Evolutionary conservation across 2,888 invertebrate species (phyloP).

Genomic region (Macrosiphum euphorbiae): DNA sequence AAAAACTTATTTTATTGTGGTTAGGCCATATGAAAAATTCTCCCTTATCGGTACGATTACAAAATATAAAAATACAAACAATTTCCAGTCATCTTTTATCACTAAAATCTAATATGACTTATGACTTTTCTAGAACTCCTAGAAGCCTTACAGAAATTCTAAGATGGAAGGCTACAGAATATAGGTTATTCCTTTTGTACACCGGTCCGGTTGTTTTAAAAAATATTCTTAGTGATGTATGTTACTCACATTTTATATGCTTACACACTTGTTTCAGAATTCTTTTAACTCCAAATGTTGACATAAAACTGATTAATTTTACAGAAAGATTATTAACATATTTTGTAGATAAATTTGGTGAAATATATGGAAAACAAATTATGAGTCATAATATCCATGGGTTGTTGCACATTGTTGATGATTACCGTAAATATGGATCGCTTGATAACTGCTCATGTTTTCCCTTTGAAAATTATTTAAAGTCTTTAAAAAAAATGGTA

Average conservation of each 20-base stretch:
- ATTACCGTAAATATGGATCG: neutral
- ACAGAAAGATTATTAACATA: neutral
- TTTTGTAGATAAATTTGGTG: neutral
- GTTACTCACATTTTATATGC: too few relatives aligned
- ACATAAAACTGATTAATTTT: neutral
- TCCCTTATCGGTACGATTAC: neutral
- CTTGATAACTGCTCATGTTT: neutral
- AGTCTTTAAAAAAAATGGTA: neutral
- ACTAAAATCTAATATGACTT: neutral
- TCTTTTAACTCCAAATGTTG: too few relatives aligned
- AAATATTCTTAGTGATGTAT: too few relatives aligned
- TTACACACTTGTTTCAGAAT: too few relatives aligned
- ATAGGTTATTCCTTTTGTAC: neutral
- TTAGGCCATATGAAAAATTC: neutral
- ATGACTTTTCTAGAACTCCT: neutral
- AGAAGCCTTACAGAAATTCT: neutral
- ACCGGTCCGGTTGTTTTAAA: too few relatives aligned
- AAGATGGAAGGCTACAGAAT: constrained; percentile 8
- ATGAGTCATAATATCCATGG: neutral
- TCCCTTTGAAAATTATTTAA: neutral
- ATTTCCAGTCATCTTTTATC: neutral
- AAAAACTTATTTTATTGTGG: constrained; percentile 14
- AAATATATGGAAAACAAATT: neutral
- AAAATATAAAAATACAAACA: neutral
- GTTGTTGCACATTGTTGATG: neutral